Evolutionary conservation across 2,113 vertebrate species (phyloP), one percentile per base, ranked within the genome.

Genomic region (Platichthys stellatus): DNA sequence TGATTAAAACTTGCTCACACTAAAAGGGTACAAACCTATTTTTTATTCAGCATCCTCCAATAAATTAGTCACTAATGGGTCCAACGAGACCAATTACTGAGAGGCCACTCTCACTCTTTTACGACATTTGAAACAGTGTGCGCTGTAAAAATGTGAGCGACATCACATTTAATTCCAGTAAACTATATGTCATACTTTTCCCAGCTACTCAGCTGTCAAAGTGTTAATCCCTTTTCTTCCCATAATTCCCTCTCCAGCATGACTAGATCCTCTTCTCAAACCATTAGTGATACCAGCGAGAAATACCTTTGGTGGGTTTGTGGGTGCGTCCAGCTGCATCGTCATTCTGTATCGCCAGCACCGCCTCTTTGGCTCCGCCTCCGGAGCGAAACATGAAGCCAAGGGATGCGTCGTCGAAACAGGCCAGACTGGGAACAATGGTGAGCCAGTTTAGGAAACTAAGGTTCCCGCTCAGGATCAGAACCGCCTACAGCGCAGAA

Each of bases 401-500:
- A 82, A 99, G 85, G 9, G 94, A 87, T 1, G 86, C 69, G 0
- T 99, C 97, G 0, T 99, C 98, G 0, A 99, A 99, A 91, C 97
- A 98, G 59, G 97, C 94, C 0, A 98, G 67, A 88, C 97, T 96
- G 78, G 98, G 97, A 85, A 99, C 95, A 0, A 98, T 95, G 87
- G 97, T 98, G 43, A 99, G 92, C 97, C 98, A 99, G 94, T 99
- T 99, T 3, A 99, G 94, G 90, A 99, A 99, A 81, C 97, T 99
- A 84, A 99, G 94, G 92, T 98, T 99, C 31, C 97, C 97, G 0
- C 97, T 99, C 2, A 96, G 0, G 51, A 98, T 96, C 65, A 99
- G 94, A 24, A 93, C 85, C 20, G 94, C 94, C 98, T 99, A 15
- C 0, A 7, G 62, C 11, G 40, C 13, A 68, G 0, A 61, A 14